phyloP scores from a whole-genome alignment of 1,140 invertebrate genomes.

The Wiebesia pumilae region DNA sequence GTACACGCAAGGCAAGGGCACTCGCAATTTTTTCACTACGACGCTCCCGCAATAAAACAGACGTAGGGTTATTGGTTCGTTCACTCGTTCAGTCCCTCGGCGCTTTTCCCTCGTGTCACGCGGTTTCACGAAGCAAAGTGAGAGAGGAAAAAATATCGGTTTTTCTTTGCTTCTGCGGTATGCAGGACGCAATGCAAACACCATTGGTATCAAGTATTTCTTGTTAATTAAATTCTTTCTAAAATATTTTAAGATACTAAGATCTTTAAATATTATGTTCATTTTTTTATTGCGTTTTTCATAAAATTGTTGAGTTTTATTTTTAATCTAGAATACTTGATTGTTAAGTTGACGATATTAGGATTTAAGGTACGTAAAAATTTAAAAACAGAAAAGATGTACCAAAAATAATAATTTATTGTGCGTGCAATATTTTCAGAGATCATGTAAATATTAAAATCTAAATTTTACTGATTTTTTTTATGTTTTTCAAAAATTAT shows the following conservation, averaged over 20 bases:
- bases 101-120: not conserved
- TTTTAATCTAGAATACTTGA: not conserved
- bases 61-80: not conserved
- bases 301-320: not conserved
- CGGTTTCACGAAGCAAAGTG: not conserved
- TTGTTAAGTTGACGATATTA: not conserved
- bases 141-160: not conserved
- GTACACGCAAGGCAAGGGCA: not conserved
- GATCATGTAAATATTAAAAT: not conserved
- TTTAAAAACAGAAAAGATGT: not conserved
- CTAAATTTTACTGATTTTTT: not conserved
- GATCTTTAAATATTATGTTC: not conserved
- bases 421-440: not conserved
- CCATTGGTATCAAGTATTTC: not conserved
- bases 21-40: not conserved
- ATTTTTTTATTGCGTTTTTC: not conserved
- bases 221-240: conserved; percentile 1
- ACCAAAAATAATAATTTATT: not conserved
- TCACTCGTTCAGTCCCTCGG: not conserved
- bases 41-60: not conserved
- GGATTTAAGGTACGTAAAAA: not conserved
- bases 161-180: not conserved
- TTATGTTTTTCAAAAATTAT: too few relatives aligned
- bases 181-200: not conserved
- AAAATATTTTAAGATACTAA: not conserved